Percentiles rank a stretch among this genome's conserved stretches.
phyloP scores from a whole-genome alignment of 2,113 vertebrate genomes.

The Peucedramus taeniatus region DNA sequence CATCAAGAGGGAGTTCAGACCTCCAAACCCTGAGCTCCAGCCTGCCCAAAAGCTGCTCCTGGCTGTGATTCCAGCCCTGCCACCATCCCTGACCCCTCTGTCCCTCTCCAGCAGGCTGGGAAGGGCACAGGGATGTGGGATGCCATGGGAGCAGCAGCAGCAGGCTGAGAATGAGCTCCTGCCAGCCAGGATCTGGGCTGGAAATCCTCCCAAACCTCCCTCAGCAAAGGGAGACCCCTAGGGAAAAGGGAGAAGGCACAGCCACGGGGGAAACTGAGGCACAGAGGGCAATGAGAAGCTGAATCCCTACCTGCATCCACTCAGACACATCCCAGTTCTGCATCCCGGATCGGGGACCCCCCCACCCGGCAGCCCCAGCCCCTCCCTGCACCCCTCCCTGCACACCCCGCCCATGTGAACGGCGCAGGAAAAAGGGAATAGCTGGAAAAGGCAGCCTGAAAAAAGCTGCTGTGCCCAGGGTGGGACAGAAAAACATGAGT shows the following conservation, averaged over 20 bases:
- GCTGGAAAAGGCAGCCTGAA: slow-evolving; percentile 12
- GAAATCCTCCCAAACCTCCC: not conserved
- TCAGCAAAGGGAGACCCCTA: not conserved
- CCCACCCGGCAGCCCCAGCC: accelerated
- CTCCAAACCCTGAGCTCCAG: accelerated
- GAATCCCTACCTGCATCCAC: not conserved
- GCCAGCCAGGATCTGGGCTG: accelerated
- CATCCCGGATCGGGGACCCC: accelerated
- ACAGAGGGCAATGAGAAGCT: accelerated
- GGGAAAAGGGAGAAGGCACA: not conserved
- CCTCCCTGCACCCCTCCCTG: not conserved
- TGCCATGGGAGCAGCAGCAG: not conserved
- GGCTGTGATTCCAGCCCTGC: not conserved
- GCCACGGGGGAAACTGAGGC: not conserved
- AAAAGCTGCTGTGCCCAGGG: slow-evolving; percentile 36
- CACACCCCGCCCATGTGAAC: not conserved
- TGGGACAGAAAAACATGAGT: slow-evolving; percentile 48
- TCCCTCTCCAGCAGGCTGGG: not conserved
- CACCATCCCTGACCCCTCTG: not conserved
- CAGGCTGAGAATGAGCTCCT: not conserved
- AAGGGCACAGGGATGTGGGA: not conserved
- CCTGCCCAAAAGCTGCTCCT: not conserved
- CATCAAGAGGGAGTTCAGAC: not conserved
- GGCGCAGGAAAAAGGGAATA: not conserved
- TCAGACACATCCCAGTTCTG: not conserved